These are phyloP conservation scores for Incurvaria masculella DNA, from an alignment of 2,888 invertebrate species.

Conservation along the genomic window DNA sequence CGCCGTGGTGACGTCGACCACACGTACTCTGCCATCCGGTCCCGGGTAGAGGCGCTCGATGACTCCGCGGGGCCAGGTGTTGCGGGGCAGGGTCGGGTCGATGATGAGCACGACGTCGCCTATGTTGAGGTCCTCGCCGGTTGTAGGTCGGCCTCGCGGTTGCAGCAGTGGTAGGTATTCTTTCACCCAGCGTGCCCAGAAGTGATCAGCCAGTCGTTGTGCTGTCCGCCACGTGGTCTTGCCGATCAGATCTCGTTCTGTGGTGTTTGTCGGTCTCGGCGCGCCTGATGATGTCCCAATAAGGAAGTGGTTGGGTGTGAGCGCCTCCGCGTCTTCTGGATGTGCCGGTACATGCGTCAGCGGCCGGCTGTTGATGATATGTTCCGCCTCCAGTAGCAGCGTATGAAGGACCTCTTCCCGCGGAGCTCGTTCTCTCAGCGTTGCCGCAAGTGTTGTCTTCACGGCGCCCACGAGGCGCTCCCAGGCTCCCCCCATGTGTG, in stretches of 20 bases:
- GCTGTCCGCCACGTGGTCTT: slow-evolving; percentile 1
- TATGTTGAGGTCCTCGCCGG: neutral
- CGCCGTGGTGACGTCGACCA: slow-evolving; percentile 1
- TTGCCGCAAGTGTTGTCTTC: neutral
- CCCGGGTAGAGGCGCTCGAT: slow-evolving; percentile 1
- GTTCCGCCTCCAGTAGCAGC: slow-evolving; percentile 2
- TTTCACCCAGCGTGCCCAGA: slow-evolving; percentile 4
- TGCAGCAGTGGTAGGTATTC: slow-evolving; percentile 3
- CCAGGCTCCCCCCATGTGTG: neutral
- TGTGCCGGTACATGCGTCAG: neutral
- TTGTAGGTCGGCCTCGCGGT: neutral
- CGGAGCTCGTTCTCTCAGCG: neutral
- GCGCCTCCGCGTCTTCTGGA: slow-evolving; percentile 1
- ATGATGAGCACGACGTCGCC: slow-evolving; percentile 4
- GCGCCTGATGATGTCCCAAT: neutral
- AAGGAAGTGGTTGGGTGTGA: slow-evolving; percentile 3
- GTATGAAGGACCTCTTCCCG: neutral
- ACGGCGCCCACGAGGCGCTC: slow-evolving; percentile 2
- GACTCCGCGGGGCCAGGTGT: slow-evolving; percentile 2
- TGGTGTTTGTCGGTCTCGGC: neutral
- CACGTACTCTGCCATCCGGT: slow-evolving; percentile 4
- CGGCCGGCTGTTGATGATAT: neutral
- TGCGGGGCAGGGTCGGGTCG: slow-evolving; percentile 3
- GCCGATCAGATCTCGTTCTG: neutral
- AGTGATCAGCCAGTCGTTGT: slow-evolving; percentile 3